Conservation (phyloP, 2,888 invertebrate genomes). For the Clitarchus hookeri region DNA sequence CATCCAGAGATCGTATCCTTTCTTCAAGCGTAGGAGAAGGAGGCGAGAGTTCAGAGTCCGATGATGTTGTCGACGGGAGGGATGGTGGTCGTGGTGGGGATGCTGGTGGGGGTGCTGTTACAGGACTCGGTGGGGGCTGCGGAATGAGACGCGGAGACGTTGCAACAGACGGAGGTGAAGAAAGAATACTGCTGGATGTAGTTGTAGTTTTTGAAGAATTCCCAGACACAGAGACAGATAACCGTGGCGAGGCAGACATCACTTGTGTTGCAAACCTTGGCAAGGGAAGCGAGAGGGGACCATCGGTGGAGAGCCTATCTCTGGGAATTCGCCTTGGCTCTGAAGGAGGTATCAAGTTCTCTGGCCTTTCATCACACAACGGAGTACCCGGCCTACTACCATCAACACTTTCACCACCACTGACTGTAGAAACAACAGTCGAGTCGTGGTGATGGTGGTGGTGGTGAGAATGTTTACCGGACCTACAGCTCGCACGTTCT, state of each 20-base stretch:
- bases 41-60: slow-evolving; percentile 70
- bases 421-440: slow-evolving; percentile 42
- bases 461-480: slow-evolving; percentile 52
- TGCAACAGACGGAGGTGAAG: slow-evolving; percentile 32
- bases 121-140: slow-evolving; percentile 54
- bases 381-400: slow-evolving; percentile 86
- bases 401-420: slow-evolving; percentile 65
- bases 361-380: slow-evolving; percentile 79
- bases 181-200: slow-evolving; percentile 34
- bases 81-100: slow-evolving; percentile 64
- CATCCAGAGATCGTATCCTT: slow-evolving; percentile 88
- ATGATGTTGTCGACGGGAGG: slow-evolving; percentile 76
- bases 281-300: slow-evolving; percentile 81
- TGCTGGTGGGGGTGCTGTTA: slow-evolving; percentile 61
- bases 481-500: slow-evolving; percentile 38
- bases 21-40: slow-evolving; percentile 77
- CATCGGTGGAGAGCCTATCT: slow-evolving; percentile 64
- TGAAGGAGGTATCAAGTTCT: slow-evolving; percentile 71
- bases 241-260: slow-evolving; percentile 49
- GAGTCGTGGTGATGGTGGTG: slow-evolving; percentile 55
- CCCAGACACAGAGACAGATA: slow-evolving; percentile 32
- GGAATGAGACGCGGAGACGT: slow-evolving; percentile 52
- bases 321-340: slow-evolving; percentile 74
- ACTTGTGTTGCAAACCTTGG: slow-evolving; percentile 85
- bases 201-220: slow-evolving; percentile 20